These are phyloP conservation scores for Tolypeutes matacus DNA, from an alignment of 2,797 vertebrate species.

Conservation along the genomic window DNA sequence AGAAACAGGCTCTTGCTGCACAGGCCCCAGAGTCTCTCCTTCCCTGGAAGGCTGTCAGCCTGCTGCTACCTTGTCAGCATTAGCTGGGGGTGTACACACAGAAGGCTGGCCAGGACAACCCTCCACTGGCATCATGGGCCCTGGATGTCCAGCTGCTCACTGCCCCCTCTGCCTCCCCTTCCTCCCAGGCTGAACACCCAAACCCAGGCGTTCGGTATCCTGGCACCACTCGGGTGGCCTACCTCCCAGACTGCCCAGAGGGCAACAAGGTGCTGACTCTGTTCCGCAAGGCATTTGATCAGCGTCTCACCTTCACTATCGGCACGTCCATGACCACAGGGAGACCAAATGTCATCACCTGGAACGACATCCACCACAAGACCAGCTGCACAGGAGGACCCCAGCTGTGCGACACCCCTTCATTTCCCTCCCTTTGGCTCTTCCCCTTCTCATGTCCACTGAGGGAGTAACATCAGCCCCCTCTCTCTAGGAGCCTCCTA, in stretches of 20 bases:
- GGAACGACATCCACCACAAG: constrained; percentile 99
- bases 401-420: constrained; percentile 91
- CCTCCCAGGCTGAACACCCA: constrained; percentile 93
- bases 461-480: neutral
- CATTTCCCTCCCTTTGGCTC: constrained; percentile 23
- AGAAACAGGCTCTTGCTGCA: constrained; percentile 35
- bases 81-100: neutral
- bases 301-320: constrained; percentile 97
- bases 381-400: constrained; percentile 97
- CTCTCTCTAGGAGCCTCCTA: constrained; percentile 46
- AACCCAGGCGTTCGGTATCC: constrained; percentile 96
- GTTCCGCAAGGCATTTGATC: constrained; percentile 95
- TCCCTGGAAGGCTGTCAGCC: neutral
- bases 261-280: constrained; percentile 96
- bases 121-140: neutral
- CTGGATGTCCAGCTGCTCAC: constrained; percentile 44
- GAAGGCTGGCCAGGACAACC: neutral
- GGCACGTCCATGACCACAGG: constrained; percentile 98
- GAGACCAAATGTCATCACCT: constrained; percentile 97
- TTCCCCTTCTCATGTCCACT: constrained; percentile 28
- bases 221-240: constrained; percentile 95
- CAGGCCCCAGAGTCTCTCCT: neutral
- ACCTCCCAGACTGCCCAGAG: constrained; percentile 97
- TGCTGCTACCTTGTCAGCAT: neutral
- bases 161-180: constrained; percentile 38